These are phyloP conservation scores for Menura novaehollandiae DNA, from an alignment of 2,113 vertebrate genomes.

Conservation along the genomic window DNA sequence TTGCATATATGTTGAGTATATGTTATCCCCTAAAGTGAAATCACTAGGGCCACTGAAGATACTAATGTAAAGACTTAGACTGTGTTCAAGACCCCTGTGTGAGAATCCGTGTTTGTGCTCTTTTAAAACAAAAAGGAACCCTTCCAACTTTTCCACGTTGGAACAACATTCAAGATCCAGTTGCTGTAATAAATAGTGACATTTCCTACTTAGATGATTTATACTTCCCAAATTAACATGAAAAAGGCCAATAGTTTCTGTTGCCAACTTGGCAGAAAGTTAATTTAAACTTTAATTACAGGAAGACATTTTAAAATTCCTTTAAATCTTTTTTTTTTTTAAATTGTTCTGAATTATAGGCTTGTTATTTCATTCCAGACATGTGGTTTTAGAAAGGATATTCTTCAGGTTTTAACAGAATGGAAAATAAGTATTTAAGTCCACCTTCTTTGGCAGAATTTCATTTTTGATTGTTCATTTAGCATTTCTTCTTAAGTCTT, in stretches of 20 bases:
- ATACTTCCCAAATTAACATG: not conserved
- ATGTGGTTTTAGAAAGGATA: not conserved
- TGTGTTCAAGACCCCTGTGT: not conserved
- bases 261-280: not conserved
- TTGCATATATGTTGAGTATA: not conserved
- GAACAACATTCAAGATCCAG: not conserved
- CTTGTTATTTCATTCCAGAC: not conserved
- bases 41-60: not conserved
- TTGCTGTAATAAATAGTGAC: not conserved
- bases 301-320: not conserved
- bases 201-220: not conserved
- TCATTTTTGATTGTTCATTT: conserved; percentile 38
- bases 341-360: not conserved
- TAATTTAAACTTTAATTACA: not conserved
- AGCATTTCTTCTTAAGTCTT: conserved; percentile 11
- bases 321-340: not conserved
- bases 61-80: not conserved
- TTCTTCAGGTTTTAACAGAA: not conserved
- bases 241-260: not conserved
- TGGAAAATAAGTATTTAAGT: not conserved
- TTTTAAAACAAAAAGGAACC: not conserved
- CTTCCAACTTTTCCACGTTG: not conserved
- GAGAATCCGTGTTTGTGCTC: not conserved
- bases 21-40: not conserved
- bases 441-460: not conserved